Base-by-base conservation (phyloP, 2,113 vertebrate genomes). In the Indicator maculatus region DNA sequence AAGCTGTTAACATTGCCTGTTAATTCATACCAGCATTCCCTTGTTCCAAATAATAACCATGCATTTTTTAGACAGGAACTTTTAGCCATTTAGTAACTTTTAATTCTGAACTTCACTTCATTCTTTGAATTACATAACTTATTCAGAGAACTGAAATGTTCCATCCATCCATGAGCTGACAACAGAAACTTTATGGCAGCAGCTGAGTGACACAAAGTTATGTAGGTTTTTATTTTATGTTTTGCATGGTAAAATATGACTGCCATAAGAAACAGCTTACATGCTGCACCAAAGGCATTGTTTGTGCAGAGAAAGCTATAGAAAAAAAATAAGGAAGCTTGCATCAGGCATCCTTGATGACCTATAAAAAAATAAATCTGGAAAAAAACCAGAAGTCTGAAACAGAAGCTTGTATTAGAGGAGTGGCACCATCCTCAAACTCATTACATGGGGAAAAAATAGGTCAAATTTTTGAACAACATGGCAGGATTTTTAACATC, bases 41-140 rank as follows among this genome's bases (percentile, higher is more conserved):
- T 76, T 73, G 20, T 27, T 91, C 70, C 80, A 74, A 74, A 74
- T 56, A 93, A 74, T 64, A 74, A 80, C 33, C 3, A 67, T 0
- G 0, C 36, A 50, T 83, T 91, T 88, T 69, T 91, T 4, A 80
- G 69, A n/a, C 1, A 67, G 47, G 83, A 90, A 90, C 55, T 74
- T 60, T 39, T 52, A 92, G 70, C 18, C 33, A 63, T 28, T 87
- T 56, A 80, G 28, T 64, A 89, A 36, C n/a, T 93, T 90, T 90
- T 59, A 90, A 83, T 79, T 94, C 41, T 85, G 74, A 76, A 91
- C 70, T 33, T 21, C 76, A 90, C 55, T 74, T 66, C 70, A 78
- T 45, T 71, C 67, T 86, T 88, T 41, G 66, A 85, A 60, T 69
- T 33, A 74, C 7, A 5, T 72, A 83, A 79, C n/a, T 60, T 73